Evolutionary conservation across 2,888 invertebrate genomes (phyloP), one percentile per base, ranked within the genome.

Genomic region (Xestia xanthographa): DNA sequence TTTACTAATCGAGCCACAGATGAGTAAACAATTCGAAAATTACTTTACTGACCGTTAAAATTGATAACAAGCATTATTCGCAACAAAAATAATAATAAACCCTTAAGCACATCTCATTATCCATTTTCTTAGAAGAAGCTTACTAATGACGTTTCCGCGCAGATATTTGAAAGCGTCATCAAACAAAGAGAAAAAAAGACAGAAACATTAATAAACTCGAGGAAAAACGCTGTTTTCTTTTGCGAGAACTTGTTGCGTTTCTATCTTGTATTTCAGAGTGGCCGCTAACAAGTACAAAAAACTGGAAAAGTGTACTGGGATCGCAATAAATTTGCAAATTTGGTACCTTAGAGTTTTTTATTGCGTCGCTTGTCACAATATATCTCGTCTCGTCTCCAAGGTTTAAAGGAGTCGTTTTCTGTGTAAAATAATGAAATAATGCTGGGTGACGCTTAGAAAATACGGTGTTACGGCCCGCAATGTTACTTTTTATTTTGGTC

Each of bases 181-280:
- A 72, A 74, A 83, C 70, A 58, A 68, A 66, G 69, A 82, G 83
- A 80, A 86, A 88, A 88, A 85, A 86, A 88, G 89, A 90, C 86
- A 87, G 79, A 68, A 78, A 86, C 89, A 90, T 91, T 92, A 92
- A 92, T 92, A 92, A 92, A 92, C 86, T 87, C 80, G 78, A 85
- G 81, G 77, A 81, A 89, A 90, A 90, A 91, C 86, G 87, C 87
- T 79, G 87, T 88, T 82, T 89, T 80, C 83, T 86, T 87, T 90
- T 91, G 92, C 92, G 88, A 87, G 88, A 91, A 94, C 94, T 94
- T 94, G 94, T 94, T 94, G 94, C 94, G 88, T 90, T 83, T 83
- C 80, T 87, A 84, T 89, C 88, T 89, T 86, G 84, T 89, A 90
- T 88, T 87, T 88, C 73, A 48, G 75, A 83, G 84, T 77, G 62